These are phyloP conservation scores for Loriculus beryllinus DNA, from an alignment of 2,797 vertebrate species.

Conservation along the genomic window DNA sequence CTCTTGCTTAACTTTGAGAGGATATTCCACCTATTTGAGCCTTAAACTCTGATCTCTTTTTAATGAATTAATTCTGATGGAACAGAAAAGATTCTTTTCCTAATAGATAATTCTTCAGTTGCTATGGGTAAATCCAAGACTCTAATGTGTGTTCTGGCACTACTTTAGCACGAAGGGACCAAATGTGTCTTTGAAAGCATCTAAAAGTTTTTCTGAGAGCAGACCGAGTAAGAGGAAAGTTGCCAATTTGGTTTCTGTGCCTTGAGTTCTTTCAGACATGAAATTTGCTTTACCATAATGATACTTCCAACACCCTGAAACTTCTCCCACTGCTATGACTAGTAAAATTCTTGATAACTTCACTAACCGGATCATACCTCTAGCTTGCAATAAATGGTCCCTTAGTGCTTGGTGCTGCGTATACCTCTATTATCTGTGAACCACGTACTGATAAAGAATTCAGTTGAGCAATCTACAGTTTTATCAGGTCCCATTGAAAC, in stretches of 20 bases:
- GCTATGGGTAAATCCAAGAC: conserved; percentile 29
- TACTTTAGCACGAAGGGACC: not conserved
- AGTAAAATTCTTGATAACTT: not conserved
- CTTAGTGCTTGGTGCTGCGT: not conserved
- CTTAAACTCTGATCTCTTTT: conserved; percentile 20
- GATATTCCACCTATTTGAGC: conserved; percentile 14
- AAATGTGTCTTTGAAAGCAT: conserved; percentile 29
- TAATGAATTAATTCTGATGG: conserved; percentile 8
- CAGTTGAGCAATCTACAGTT: not conserved
- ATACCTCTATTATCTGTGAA: not conserved
- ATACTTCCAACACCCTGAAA: not conserved
- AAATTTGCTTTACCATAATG: not conserved
- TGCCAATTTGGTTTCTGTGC: conserved; percentile 5
- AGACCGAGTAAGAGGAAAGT: not conserved
- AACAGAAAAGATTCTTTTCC: conserved; percentile 25
- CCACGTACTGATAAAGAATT: not conserved
- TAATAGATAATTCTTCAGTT: conserved; percentile 19
- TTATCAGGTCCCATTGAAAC: not conserved
- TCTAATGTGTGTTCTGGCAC: conserved; percentile 32
- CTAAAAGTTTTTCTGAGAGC: not conserved
- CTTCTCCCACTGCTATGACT: not conserved
- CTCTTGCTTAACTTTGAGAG: conserved; percentile 45
- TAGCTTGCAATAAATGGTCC: not conserved
- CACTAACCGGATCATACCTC: not conserved
- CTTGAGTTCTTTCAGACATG: conserved; percentile 25